Percentiles rank a stretch among this genome's conserved stretches.
Conservation (phyloP, 2,113 vertebrate species). For the Ictalurus punctatus region DNA sequence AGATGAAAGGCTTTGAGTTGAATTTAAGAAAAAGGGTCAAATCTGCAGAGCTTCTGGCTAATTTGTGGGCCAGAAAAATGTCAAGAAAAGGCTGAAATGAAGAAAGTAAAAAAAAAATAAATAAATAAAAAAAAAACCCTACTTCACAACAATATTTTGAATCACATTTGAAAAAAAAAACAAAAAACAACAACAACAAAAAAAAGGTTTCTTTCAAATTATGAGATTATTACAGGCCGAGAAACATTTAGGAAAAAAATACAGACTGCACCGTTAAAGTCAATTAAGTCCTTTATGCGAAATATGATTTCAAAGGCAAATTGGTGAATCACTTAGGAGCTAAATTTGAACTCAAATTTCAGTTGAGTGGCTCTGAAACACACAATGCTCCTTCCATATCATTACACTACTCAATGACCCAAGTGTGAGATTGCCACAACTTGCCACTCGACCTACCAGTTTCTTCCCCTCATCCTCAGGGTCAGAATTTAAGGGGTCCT, state of each 20-base stretch:
- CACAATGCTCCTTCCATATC: background rate
- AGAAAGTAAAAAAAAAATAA: too few relatives aligned
- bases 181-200: too few relatives aligned
- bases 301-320: background rate
- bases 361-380: background rate
- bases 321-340: background rate
- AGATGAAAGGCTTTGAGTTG: background rate
- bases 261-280: background rate
- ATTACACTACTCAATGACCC: background rate
- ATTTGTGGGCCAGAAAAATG: background rate
- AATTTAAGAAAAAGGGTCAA: background rate
- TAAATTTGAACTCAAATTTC: background rate
- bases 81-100: background rate
- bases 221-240: background rate
- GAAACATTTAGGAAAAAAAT: background rate
- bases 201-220: background rate
- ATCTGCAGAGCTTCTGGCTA: background rate
- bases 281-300: background rate
- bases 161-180: background rate
- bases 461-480: slow-evolving; percentile 88
- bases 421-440: background rate
- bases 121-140: background rate
- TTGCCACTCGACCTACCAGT: slow-evolving; percentile 75
- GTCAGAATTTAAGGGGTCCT: slow-evolving; percentile 92
- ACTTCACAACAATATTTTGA: background rate